Base-by-base conservation (phyloP, 2,113 vertebrate genomes). In the Hirundichthys speculiger region DNA sequence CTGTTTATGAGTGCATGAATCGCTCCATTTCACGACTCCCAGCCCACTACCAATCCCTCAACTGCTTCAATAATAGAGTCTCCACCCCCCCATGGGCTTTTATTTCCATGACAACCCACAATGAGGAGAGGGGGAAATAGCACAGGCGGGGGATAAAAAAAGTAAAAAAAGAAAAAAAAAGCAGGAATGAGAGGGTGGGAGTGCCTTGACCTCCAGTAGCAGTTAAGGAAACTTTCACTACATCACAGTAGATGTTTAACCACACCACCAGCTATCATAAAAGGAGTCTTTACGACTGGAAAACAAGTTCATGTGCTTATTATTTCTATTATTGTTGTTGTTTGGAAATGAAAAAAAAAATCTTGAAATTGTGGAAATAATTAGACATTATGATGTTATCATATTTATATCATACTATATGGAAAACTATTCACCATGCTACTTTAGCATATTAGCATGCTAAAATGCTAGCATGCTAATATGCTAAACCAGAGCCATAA, bases 81-180 rank as follows among this genome's bases (percentile, higher is more conserved):
- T 69, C 40, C 50, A 52, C 63, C 46, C 77, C 66, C 41, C 70
- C 65, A 54, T 6, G 20, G 47, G 75, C 79, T 84, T 89, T 86
- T 82, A 91, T 92, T 92, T 84, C 77, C 91, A 93, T 92, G 87
- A 88, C 91, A 90, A 92, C 90, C 54, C 71, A 86, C 71, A 60
- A 75, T 73, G 50, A 79, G 64, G 57, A 59, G 53, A 59, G 68
- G 51, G 66, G 45, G 56, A 73, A 77, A 70, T 72, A 76, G 65
- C 75, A 73, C 57, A 65, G 77, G 56, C 56, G 64, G 69, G 54
- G 21, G 73, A 66, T 34, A 34, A 34, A 34, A 34, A 10, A 34
- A 34, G 7, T 4, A 34, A 34, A 34, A 34, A 34, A 27, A 27
- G 27, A 27, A 8, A 27, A 34, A 34, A 10, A 79, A 77, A 62